These are phyloP conservation scores for Rotaria macrura DNA, from an alignment of 2,888 invertebrate genomes.

Conservation along the genomic window DNA sequence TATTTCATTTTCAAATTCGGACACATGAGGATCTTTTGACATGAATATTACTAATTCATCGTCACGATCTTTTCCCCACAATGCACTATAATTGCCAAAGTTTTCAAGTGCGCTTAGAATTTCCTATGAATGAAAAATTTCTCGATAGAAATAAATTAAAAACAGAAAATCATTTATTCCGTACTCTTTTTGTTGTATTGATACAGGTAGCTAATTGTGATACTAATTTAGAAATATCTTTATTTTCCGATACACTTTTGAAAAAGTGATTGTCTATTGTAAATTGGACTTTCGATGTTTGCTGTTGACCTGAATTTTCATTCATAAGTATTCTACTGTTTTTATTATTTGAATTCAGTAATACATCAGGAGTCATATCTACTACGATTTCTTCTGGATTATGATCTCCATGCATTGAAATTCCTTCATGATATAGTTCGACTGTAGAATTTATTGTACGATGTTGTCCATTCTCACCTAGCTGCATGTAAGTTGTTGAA, in stretches of 20 bases:
- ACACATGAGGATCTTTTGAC: constrained; percentile 48
- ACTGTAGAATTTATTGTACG: background rate
- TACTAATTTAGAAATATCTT: constrained; percentile 76
- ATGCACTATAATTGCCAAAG: constrained; percentile 70
- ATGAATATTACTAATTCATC: constrained; percentile 49
- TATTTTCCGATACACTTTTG: constrained; percentile 60
- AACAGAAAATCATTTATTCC: background rate
- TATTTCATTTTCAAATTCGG: constrained; percentile 51
- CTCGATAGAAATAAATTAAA: too few species aligned
- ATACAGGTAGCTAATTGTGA: constrained; percentile 71
- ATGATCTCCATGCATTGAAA: background rate
- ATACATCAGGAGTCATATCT: background rate
- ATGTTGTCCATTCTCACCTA: background rate
- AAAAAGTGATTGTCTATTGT: constrained; percentile 47
- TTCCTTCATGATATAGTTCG: too few species aligned
- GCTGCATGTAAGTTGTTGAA: background rate
- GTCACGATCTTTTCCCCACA: constrained; percentile 49
- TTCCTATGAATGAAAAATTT: constrained; percentile 54
- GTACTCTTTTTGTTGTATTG: constrained; percentile 61
- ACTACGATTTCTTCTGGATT: background rate
- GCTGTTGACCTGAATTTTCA: background rate
- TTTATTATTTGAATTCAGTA: background rate
- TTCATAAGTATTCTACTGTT: background rate
- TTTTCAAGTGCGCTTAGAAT: constrained; percentile 67
- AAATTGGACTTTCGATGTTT: background rate